These are phyloP conservation scores for Globodera ellingtonae DNA, from an alignment of 1,140 invertebrate genomes.

Conservation along the genomic window DNA sequence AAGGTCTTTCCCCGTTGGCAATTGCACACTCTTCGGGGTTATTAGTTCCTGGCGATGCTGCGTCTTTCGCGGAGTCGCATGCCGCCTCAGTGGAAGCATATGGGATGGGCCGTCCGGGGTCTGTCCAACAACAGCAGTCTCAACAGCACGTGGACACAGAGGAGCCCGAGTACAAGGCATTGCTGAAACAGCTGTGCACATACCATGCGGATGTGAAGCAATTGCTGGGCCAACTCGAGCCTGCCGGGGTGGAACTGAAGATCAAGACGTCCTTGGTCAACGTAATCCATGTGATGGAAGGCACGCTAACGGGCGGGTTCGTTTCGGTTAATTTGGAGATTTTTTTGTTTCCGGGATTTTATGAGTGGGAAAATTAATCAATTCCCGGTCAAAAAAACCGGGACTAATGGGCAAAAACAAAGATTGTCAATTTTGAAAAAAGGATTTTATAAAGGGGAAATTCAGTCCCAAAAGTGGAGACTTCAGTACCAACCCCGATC, in stretches of 20 bases:
- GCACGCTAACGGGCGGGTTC: slow-evolving; percentile 23
- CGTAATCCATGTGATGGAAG: slow-evolving; percentile 31
- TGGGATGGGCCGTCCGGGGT: neutral
- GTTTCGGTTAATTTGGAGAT: neutral
- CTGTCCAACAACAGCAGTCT: slow-evolving; percentile 6
- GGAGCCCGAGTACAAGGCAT: slow-evolving; percentile 16
- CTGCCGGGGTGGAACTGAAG: slow-evolving; percentile 12
- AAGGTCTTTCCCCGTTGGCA: neutral
- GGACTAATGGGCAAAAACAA: too few species aligned
- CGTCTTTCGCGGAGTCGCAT: neutral
- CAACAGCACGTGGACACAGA: slow-evolving; percentile 12
- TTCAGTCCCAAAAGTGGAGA: too few species aligned
- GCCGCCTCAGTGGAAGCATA: neutral
- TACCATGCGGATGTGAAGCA: slow-evolving; percentile 22
- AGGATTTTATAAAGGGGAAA: too few species aligned
- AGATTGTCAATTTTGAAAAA: too few species aligned
- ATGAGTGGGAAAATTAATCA: too few species aligned
- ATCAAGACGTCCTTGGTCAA: slow-evolving; percentile 25
- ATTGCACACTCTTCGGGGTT: neutral
- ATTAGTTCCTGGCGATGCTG: neutral
- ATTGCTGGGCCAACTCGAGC: slow-evolving; percentile 17
- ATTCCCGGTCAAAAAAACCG: too few species aligned
- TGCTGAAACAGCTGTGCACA: slow-evolving; percentile 10
- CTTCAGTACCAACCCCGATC: too few species aligned
- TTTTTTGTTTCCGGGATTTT: too few species aligned